phyloP scores from a whole-genome alignment of 2,888 invertebrate genomes.

The Pristionchus exspectatus region DNA sequence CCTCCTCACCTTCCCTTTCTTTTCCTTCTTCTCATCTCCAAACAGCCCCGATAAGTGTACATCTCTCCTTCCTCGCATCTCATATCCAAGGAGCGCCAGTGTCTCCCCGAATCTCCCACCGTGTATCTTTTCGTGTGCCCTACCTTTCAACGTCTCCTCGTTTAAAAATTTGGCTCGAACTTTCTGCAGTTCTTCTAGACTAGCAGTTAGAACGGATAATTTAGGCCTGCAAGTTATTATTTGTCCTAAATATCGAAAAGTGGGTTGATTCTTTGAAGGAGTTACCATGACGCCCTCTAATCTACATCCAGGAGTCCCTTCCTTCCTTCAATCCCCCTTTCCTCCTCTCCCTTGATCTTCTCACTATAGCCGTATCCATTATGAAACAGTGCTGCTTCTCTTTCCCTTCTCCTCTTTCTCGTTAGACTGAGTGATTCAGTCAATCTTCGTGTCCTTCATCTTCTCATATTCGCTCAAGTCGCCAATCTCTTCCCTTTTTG shows the following conservation, averaged over 20 bases:
- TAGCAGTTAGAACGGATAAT: not conserved
- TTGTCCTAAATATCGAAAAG: not conserved
- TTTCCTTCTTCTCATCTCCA: not conserved
- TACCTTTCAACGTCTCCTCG: not conserved
- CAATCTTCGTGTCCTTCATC: not conserved
- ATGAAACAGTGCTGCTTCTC: conserved; percentile 34
- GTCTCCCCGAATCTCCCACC: not conserved
- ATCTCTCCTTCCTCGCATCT: conserved; percentile 16
- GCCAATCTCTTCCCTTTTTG: not conserved
- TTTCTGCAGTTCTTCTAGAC: not conserved
- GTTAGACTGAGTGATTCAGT: conserved; percentile 28
- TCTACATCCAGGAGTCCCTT: not conserved
- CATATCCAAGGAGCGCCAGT: not conserved
- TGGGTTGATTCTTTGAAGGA: not conserved
- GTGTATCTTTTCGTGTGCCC: not conserved
- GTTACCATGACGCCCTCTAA: not conserved
- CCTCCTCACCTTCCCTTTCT: conserved; percentile 30
- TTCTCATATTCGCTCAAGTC: not conserved
- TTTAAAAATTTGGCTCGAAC: not conserved
- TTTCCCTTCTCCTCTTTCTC: not conserved
- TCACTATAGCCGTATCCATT: conserved; percentile 2
- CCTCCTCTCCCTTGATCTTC: not conserved
- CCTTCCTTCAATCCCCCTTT: not conserved
- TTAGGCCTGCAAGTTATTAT: not conserved
- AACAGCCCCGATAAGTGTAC: conserved; percentile 37